phyloP scores from a whole-genome alignment of 2,797 vertebrate genomes.

The Lepus townsendii region DNA sequence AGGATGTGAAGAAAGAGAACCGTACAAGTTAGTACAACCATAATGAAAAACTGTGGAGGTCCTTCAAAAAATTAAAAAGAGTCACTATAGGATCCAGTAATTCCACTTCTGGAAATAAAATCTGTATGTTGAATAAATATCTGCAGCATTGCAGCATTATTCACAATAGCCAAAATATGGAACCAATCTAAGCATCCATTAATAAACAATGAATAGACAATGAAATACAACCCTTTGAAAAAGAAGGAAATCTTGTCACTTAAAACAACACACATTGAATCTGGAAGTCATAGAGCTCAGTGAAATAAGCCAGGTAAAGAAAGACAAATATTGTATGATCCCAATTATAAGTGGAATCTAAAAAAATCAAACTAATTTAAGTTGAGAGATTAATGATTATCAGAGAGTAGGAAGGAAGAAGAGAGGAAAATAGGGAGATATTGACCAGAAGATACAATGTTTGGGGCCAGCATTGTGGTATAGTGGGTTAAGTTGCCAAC shows the following conservation, averaged over 20 bases:
- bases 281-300: not conserved
- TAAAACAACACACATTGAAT: not conserved
- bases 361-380: not conserved
- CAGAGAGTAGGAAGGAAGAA: not conserved
- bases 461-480: not conserved
- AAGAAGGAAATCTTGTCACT: too few species aligned
- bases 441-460: not conserved
- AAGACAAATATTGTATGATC: not conserved
- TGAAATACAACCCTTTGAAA: not conserved
- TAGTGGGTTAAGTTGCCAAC: too few species aligned
- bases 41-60: not conserved
- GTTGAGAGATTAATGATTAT: not conserved
- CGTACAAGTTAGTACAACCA: not conserved
- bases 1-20: not conserved
- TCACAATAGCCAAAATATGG: too few species aligned
- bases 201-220: too few species aligned
- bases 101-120: not conserved
- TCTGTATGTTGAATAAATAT: too few species aligned
- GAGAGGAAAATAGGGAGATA: not conserved
- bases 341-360: not conserved
- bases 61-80: not conserved
- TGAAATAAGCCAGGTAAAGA: not conserved
- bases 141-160: too few species aligned
- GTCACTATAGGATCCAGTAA: not conserved
- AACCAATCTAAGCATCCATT: not conserved